Percentiles rank a stretch among this genome's conserved stretches.
Evolutionary conservation across 2,797 vertebrate genomes (phyloP).

Genomic region (Paratrypauchen microcephalus): DNA sequence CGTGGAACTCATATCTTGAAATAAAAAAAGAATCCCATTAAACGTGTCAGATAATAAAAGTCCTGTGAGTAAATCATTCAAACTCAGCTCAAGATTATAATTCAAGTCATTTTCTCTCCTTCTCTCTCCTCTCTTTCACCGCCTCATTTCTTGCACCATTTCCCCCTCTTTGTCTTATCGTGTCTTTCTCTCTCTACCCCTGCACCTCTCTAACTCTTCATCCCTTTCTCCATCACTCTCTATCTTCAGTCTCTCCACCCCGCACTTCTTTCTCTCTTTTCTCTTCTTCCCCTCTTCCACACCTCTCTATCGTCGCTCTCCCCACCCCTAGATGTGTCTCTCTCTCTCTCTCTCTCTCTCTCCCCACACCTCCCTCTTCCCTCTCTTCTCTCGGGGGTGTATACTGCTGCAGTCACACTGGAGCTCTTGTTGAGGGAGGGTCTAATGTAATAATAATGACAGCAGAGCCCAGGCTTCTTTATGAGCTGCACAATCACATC

Average conservation of each 20-base stretch:
- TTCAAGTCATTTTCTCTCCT: background rate
- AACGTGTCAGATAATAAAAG: too few species aligned
- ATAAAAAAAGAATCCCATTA: too few species aligned
- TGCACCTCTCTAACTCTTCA: background rate
- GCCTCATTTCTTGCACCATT: too few species aligned
- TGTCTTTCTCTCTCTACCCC: too few species aligned
- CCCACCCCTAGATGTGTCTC: too few species aligned
- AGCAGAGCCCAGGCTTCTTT: background rate
- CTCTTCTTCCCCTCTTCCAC: too few species aligned
- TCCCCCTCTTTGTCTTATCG: too few species aligned
- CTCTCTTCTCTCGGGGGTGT: background rate
- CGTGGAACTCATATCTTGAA: too few species aligned
- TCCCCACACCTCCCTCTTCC: background rate
- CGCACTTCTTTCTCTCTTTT: background rate
- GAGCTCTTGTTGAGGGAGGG: background rate
- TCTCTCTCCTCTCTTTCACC: background rate
- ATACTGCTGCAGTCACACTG: background rate
- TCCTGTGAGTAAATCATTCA: too few species aligned
- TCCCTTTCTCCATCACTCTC: too few species aligned
- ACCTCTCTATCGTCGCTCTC: background rate
- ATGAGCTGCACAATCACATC: background rate
- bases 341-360: background rate
- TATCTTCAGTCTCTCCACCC: too few species aligned
- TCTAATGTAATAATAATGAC: slow-evolving; percentile 1
- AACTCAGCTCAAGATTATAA: too few species aligned